Evolutionary conservation across 2,888 invertebrate genomes (phyloP), one percentile per base, ranked within the genome.

Genomic region (Eupelmus urozonus): DNA sequence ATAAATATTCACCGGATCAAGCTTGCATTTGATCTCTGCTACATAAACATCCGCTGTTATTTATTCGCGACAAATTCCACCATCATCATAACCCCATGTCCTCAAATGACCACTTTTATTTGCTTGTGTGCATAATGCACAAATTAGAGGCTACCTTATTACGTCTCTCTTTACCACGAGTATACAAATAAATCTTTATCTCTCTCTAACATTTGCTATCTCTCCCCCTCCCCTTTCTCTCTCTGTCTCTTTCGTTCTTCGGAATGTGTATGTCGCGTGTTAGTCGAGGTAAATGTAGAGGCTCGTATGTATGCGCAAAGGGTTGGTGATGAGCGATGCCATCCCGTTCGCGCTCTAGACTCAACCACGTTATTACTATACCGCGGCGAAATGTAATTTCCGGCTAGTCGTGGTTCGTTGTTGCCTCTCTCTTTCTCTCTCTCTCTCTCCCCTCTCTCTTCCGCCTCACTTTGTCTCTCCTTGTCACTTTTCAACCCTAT

Each of bases 341-440:
- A 76, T 79, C 72, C 51, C 67, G 62, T 55, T 73, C 76, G 40
- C 69, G n/a, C 63, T 29, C n/a, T 29, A 70, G 63, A 57, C 66
- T 71, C 76, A 72, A 60, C 66, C 84, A 79, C 82, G 84, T 85
- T 86, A 88, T 85, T 85, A 83, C 83, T 84, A 85, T 85, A 85
- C 84, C 83, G 84, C 83, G 84, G 84, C 82, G 88, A 87, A 88
- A 89, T 88, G 87, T 88, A 89, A 89, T 88, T 89, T 89, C 88
- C 88, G 88, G 87, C 83, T 79, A 82, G 80, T 81, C 80, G 80
- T 81, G 80, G 81, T 66, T 81, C 82, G 84, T 83, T 83, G 82
- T 83, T 83, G 82, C 81, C 79, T 76, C 82, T 81, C 81, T n/a
- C 40, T n/a, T 20, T 25, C 67, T 18, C 53, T 40, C 20, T 34